Evolutionary conservation across 2,797 vertebrate species (phyloP).

Genomic region (Spinus olivaceus): DNA sequence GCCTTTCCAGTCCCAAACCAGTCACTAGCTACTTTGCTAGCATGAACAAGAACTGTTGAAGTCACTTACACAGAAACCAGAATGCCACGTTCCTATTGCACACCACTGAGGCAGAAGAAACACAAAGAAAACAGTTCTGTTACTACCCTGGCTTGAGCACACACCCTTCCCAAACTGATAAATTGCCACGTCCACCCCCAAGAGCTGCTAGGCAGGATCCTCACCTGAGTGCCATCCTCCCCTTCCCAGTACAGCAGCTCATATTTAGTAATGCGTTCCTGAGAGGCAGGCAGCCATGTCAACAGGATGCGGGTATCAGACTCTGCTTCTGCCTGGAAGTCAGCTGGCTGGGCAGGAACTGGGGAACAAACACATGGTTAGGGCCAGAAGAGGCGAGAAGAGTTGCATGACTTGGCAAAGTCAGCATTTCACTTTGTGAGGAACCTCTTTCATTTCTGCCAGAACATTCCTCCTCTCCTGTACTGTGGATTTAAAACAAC

Average conservation of each 20-base stretch:
- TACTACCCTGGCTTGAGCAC: neutral
- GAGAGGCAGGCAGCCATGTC: constrained; percentile 89
- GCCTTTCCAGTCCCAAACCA: neutral
- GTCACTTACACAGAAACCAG: neutral
- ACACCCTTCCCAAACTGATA: neutral
- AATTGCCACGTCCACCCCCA: neutral
- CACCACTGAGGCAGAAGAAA: neutral
- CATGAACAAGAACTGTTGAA: neutral
- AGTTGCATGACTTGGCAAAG: rapidly evolving
- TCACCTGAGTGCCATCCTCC: constrained; percentile 84
- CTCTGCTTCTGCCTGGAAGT: constrained; percentile 92
- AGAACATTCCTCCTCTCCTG: neutral
- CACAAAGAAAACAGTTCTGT: neutral
- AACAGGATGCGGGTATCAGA: constrained; percentile 91
- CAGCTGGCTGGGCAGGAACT: constrained; percentile 91
- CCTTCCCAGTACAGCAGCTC: constrained; percentile 92
- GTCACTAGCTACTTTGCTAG: neutral
- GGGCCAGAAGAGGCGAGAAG: neutral
- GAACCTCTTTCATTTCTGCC: neutral
- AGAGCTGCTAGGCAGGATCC: neutral
- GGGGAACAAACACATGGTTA: constrained; percentile 16
- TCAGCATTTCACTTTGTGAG: neutral
- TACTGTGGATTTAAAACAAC: neutral
- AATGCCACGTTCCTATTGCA: neutral
- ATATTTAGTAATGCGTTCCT: constrained; percentile 86